A percentile compares a stretch with the other conserved stretches of the same genome.
Evolutionary conservation across 2,888 invertebrate genomes (phyloP).

Genomic region (Plusia festucae): DNA sequence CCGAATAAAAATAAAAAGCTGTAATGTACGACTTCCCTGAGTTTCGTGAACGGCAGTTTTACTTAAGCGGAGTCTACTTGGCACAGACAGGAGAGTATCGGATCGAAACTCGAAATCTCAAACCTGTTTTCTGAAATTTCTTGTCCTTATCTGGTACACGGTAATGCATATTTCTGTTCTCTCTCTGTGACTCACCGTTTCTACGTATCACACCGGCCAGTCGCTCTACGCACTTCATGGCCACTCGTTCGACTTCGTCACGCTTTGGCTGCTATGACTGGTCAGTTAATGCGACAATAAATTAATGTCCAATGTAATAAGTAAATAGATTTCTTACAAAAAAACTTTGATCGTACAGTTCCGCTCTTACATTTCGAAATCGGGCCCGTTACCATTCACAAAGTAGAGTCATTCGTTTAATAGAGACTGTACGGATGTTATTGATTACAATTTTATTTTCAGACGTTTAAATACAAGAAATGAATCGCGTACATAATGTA

Average conservation of each 20-base stretch:
- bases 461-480: constrained; percentile 20
- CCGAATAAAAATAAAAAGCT: constrained; percentile 67
- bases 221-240: constrained; percentile 88
- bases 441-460: constrained; percentile 39
- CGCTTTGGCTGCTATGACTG: constrained; percentile 85
- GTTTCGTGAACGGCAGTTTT: constrained; percentile 76
- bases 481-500: constrained; percentile 15
- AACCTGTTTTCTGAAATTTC: constrained; percentile 83
- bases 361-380: constrained; percentile 66
- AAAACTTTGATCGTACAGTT: constrained; percentile 60
- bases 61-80: constrained; percentile 82
- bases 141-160: constrained; percentile 76
- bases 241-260: constrained; percentile 87
- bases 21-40: constrained; percentile 72
- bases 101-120: constrained; percentile 88
- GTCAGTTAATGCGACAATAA: constrained; percentile 84
- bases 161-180: constrained; percentile 75
- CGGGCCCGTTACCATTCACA: constrained; percentile 25
- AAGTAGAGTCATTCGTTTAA: constrained; percentile 43
- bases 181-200: constrained; percentile 87
- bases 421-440: constrained; percentile 34
- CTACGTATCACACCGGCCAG: constrained; percentile 82
- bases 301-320: constrained; percentile 83
- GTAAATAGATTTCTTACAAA: constrained; percentile 75
- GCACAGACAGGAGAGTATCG: constrained; percentile 87